Percentiles rank a stretch among this genome's conserved stretches.
Evolutionary conservation across 1,140 invertebrate species (phyloP).

Genomic region (Conus betulinus): DNA sequence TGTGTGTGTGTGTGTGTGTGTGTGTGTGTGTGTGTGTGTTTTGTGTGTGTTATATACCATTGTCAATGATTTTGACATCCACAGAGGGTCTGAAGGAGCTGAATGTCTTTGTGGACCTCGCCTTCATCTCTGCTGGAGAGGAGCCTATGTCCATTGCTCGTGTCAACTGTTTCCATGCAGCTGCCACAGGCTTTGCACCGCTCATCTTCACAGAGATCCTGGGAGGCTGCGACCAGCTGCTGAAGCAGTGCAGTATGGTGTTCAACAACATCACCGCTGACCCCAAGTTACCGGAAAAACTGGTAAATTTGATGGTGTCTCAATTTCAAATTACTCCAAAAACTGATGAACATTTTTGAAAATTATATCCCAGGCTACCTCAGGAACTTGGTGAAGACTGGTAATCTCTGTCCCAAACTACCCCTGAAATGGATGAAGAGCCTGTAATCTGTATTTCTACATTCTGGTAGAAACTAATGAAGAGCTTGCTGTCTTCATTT

Average conservation of each 20-base stretch:
- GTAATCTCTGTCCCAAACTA: no score
- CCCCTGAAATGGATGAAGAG: no score
- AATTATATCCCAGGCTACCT: background rate
- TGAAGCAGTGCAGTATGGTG: constrained; percentile 61
- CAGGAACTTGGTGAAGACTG: no score
- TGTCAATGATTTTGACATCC: background rate
- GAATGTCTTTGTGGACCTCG: constrained; percentile 72
- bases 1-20: no score
- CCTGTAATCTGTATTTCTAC: no score
- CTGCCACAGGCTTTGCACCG: constrained; percentile 69
- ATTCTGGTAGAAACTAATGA: no score
- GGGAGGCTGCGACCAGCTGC: constrained; percentile 56
- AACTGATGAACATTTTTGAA: background rate
- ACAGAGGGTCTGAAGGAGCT: constrained; percentile 63
- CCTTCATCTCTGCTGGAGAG: constrained; percentile 70
- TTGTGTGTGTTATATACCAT: no score
- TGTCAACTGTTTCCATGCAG: constrained; percentile 66
- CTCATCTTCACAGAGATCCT: constrained; percentile 64
- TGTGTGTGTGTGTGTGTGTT: no score
- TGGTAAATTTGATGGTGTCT: constrained; percentile 51
- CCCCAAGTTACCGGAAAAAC: constrained; percentile 58
- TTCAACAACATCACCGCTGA: constrained; percentile 63
- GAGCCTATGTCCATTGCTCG: constrained; percentile 62
- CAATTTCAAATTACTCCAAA: background rate
- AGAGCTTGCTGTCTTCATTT: no score